Percentiles rank a stretch among this genome's conserved stretches.
Conservation (phyloP, 2,113 vertebrate species). For the Gymnogyps californianus region DNA sequence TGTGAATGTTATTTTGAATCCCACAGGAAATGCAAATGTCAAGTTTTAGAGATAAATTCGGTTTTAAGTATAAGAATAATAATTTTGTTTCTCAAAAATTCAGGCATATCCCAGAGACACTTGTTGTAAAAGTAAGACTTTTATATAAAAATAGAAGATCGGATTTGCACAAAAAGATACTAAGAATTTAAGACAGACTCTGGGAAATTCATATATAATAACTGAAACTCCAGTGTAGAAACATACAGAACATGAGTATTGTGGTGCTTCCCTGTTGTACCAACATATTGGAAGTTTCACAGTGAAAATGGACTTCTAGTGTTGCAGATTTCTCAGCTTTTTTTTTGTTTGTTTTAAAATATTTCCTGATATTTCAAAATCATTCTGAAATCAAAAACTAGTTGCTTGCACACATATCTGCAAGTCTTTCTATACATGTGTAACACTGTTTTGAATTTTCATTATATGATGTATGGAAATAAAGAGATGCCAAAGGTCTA, state of each 20-base stretch:
- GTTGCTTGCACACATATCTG: neutral
- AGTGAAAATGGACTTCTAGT: neutral
- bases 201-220: neutral
- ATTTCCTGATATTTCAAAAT: neutral
- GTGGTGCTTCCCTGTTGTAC: neutral
- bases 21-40: neutral
- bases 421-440: neutral
- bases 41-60: neutral
- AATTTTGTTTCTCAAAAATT: constrained; percentile 10
- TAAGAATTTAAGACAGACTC: constrained; percentile 2
- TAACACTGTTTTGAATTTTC: neutral
- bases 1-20: neutral
- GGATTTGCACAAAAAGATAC: constrained; percentile 29
- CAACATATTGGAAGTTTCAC: neutral
- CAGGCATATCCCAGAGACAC: constrained; percentile 1
- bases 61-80: constrained; percentile 33
- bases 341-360: neutral
- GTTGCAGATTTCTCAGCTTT: neutral
- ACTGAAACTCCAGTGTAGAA: neutral
- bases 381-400: neutral
- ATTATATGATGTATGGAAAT: neutral
- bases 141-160: constrained; percentile 57
- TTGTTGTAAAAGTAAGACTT: constrained; percentile 14
- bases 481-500: neutral
- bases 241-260: neutral